Evolutionary conservation across 1,140 invertebrate genomes (phyloP), one percentile per base, ranked within the genome.

Genomic region (Gonioctena quinquepunctata): DNA sequence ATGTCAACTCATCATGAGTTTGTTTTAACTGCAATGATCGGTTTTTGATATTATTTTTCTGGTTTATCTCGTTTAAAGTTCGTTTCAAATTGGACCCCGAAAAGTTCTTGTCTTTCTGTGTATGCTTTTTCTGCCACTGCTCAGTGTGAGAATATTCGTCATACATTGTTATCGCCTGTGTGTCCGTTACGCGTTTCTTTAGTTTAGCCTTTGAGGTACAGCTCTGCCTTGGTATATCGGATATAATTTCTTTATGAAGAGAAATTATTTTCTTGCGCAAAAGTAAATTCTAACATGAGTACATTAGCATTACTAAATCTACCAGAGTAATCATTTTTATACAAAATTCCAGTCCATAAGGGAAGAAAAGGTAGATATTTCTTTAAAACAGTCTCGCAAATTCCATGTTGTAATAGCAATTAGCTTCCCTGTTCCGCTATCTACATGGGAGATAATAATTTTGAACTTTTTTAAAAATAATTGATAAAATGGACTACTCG

Each of bases 301-400:
- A 60, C 57, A 60, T 60, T 60, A 2, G 57, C 22, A 13, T 60
- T 60, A 27, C 57, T 60, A 13, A 25, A 26, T 60, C 22, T 59
- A 8, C 13, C 23, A 4, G 11, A 13, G 18, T 18, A n/a, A 18
- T 64, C 22, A 18, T 48, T 23, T 22, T 21, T 48, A 23, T 48
- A 64, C 13, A 64, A 26, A 50, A 64, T 50, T 49, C 33, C 28
- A 18, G 62, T 19, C 62, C 62, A 64, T 49, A 64, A 50, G n/a
- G 63, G 48, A 25, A 65, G 18, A 26, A 65, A 16, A 25, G 63
- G 63, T 1, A 65, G 11, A 25, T 65, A 65, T 65, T 65, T 65
- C 23, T 65, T 65, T 13, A 54, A 27, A 60, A 22, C 13, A 60
- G 13, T 16, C n/a, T 27, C 1, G 4, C 4, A 23, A 28, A 27